Percentiles rank a stretch among this genome's conserved stretches.
phyloP scores from a whole-genome alignment of 2,888 invertebrate species.

The Polia nebulosa region DNA sequence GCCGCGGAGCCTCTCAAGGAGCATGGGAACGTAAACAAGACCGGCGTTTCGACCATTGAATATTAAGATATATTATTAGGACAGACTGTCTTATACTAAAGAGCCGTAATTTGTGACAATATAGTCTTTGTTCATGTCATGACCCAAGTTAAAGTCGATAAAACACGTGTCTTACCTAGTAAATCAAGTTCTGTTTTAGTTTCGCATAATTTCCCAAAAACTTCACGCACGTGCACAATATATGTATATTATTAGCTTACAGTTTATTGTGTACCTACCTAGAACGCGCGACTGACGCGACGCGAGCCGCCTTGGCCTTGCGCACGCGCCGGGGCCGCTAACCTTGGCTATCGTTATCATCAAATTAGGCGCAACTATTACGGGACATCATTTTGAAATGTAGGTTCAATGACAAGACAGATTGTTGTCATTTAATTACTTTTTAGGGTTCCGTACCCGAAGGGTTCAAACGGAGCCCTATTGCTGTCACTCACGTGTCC shows the following conservation, averaged over 20 bases:
- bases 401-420: slow-evolving; percentile 25
- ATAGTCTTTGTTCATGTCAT: too few species aligned
- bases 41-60: too few species aligned
- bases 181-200: slow-evolving; percentile 19
- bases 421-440: slow-evolving; percentile 8
- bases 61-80: too few species aligned
- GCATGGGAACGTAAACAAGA: too few species aligned
- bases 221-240: slow-evolving; percentile 32
- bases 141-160: too few species aligned
- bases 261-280: slow-evolving; percentile 28
- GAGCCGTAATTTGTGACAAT: too few species aligned
- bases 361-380: slow-evolving; percentile 47
- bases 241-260: slow-evolving; percentile 38
- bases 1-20: too few species aligned
- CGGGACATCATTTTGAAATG: slow-evolving; percentile 20
- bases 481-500: too few species aligned
- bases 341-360: slow-evolving; percentile 65
- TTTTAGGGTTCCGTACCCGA: too few species aligned
- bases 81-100: too few species aligned
- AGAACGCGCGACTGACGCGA: slow-evolving; percentile 26
- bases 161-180: too few species aligned
- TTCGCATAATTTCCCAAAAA: slow-evolving; percentile 25
- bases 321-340: slow-evolving; percentile 50
- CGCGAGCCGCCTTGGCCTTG: slow-evolving; percentile 63
- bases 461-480: too few species aligned